phyloP scores from a whole-genome alignment of 2,797 vertebrate genomes.

The Australoheros facetus region DNA sequence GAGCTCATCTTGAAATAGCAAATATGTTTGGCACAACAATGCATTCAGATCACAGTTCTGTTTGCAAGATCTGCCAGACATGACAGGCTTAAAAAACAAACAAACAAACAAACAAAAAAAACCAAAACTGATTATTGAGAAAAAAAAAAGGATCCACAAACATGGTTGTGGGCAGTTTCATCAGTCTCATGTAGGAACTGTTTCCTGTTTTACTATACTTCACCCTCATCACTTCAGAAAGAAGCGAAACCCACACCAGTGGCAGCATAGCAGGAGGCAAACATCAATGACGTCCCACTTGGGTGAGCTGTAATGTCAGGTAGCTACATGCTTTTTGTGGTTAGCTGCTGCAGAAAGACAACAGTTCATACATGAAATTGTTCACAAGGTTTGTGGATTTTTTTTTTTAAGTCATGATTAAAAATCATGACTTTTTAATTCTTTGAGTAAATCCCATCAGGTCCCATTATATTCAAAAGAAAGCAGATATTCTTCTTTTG shows the following conservation, averaged over 20 bases:
- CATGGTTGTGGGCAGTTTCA: not conserved
- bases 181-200: not conserved
- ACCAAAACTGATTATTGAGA: too few relatives aligned
- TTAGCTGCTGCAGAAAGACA: too few relatives aligned
- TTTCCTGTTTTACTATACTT: not conserved
- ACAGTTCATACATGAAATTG: too few relatives aligned
- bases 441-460: rapidly evolving
- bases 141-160: not conserved
- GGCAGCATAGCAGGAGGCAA: not conserved
- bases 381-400: too few relatives aligned
- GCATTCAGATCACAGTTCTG: too few relatives aligned
- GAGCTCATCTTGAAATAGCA: too few relatives aligned
- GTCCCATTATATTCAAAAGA: not conserved
- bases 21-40: too few relatives aligned
- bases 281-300: not conserved
- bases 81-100: too few relatives aligned
- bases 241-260: rapidly evolving
- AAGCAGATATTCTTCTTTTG: not conserved
- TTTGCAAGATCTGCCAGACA: too few relatives aligned
- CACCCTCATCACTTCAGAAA: rapidly evolving
- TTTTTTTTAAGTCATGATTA: not conserved
- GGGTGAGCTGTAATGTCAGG: not conserved
- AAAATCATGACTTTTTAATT: rapidly evolving
- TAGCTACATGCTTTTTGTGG: too few relatives aligned
- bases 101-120: too few relatives aligned